Percentiles rank a stretch among this genome's conserved stretches.
phyloP scores from a whole-genome alignment of 2,113 vertebrate species.

The Picathartes gymnocephalus region DNA sequence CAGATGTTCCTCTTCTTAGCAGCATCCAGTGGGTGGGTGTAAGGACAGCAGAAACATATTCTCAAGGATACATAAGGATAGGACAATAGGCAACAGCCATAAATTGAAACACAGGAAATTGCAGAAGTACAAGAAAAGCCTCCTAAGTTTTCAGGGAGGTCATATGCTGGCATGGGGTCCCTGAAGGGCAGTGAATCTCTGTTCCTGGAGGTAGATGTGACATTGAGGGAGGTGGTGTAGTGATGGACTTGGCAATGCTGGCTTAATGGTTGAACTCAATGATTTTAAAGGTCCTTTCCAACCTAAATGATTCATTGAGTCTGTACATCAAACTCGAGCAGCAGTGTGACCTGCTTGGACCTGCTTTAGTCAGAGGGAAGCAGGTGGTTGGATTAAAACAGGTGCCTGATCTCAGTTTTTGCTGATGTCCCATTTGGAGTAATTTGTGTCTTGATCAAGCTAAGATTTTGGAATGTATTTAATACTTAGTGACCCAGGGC shows the following conservation, averaged over 20 bases:
- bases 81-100: background rate
- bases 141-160: background rate
- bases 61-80: background rate
- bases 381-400: background rate
- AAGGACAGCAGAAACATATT: background rate
- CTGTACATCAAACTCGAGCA: rapidly evolving
- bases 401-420: background rate
- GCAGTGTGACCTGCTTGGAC: background rate
- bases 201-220: background rate
- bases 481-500: background rate
- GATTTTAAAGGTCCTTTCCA: background rate
- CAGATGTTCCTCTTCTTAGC: background rate
- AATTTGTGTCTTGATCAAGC: background rate
- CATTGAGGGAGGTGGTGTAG: background rate
- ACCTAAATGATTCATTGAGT: background rate
- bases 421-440: background rate
- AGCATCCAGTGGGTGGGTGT: background rate
- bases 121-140: background rate
- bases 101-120: background rate
- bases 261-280: rapidly evolving
- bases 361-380: background rate
- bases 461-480: background rate
- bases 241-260: background rate
- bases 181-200: background rate
- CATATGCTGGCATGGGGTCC: background rate